Conservation (phyloP, 2,797 vertebrate genomes). For the Lithobates pipiens region DNA sequence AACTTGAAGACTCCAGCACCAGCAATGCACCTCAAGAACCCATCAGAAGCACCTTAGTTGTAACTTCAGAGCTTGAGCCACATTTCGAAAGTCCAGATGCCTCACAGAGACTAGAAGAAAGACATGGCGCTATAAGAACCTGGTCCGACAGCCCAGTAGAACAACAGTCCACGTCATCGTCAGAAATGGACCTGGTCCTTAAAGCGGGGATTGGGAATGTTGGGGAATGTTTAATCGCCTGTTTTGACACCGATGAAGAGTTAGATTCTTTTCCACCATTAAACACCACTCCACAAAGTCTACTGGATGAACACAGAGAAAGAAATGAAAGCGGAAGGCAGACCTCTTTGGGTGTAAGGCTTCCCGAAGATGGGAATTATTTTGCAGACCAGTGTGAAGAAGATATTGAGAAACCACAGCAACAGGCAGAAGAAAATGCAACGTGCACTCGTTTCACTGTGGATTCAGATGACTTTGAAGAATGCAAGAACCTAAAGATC, state of each 20-base stretch:
- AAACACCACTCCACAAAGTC: not conserved
- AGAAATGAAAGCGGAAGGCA: not conserved
- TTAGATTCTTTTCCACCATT: not conserved
- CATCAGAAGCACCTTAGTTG: slow-evolving; percentile 19
- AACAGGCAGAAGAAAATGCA: not conserved
- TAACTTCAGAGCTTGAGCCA: not conserved
- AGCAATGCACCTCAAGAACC: slow-evolving; percentile 10
- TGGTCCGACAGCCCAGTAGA: slow-evolving; percentile 7
- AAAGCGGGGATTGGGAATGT: not conserved
- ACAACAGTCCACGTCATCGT: not conserved
- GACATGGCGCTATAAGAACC: not conserved
- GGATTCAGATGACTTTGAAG: not conserved
- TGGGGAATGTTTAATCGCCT: slow-evolving; percentile 20
- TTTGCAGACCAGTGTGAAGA: not conserved
- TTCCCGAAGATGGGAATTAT: slow-evolving; percentile 3
- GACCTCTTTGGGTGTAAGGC: slow-evolving; percentile 40
- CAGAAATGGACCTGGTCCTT: not conserved
- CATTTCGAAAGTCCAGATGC: not conserved
- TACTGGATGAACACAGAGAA: not conserved
- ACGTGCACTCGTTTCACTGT: not conserved
- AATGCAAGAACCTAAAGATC: not conserved
- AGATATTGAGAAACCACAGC: not conserved
- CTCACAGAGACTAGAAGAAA: not conserved
- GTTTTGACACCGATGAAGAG: slow-evolving; percentile 59
- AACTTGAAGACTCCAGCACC: slow-evolving; percentile 24